phyloP scores from a whole-genome alignment of 2,888 invertebrate genomes.

The Tenthredo distinguenda region DNA sequence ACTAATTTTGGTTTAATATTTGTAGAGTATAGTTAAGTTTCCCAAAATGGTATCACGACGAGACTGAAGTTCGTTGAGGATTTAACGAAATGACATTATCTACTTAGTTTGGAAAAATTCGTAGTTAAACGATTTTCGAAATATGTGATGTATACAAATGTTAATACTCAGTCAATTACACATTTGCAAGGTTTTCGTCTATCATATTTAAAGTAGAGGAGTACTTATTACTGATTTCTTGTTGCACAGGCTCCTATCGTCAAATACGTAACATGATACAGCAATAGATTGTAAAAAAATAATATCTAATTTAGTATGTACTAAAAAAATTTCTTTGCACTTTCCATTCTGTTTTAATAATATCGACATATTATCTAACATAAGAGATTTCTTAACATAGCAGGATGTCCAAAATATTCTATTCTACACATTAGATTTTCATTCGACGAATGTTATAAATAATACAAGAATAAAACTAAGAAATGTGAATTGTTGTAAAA shows the following conservation, averaged over 20 bases:
- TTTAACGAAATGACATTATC: background rate
- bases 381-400: background rate
- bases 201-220: background rate
- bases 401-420: background rate
- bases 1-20: conserved; percentile 16
- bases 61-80: background rate
- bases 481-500: conserved; percentile 13
- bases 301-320: conserved; percentile 15
- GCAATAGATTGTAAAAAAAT: conserved; percentile 8
- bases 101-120: background rate
- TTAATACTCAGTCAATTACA: background rate
- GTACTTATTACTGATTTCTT: background rate
- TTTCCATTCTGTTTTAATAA: background rate
- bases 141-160: background rate
- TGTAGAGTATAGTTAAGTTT: background rate
- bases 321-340: background rate
- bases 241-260: background rate
- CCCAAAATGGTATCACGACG: background rate
- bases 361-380: background rate
- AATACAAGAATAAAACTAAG: background rate
- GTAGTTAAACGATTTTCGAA: background rate
- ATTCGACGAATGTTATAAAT: conserved; percentile 4
- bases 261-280: background rate
- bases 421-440: background rate
- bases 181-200: conserved; percentile 17